Percentiles rank a stretch among this genome's conserved stretches.
phyloP scores from a whole-genome alignment of 2,888 invertebrate species.

The Muscina levida region DNA sequence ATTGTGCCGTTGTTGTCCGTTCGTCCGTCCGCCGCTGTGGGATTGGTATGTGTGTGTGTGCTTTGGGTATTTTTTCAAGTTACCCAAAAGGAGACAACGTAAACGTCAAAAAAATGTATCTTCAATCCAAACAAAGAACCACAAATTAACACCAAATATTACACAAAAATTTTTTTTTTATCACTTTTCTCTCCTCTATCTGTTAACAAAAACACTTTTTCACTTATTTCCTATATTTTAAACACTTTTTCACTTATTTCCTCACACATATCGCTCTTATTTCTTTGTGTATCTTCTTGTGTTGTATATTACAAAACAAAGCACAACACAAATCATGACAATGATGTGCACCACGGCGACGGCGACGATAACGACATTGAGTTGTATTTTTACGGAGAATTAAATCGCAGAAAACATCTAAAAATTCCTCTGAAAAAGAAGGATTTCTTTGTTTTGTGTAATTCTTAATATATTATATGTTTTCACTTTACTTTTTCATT shows the following conservation, averaged over 20 bases:
- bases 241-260: conserved; percentile 16
- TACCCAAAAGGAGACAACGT: conserved; percentile 55
- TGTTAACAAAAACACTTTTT: neutral
- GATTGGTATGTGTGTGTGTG: neutral
- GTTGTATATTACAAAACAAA: neutral
- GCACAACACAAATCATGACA: neutral
- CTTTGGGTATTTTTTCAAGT: neutral
- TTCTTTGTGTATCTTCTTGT: conserved; percentile 3
- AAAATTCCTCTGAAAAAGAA: no score
- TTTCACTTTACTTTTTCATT: conserved; percentile 31
- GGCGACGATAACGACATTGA: no score
- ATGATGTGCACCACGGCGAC: no score
- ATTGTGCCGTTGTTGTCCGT: conserved; percentile 28
- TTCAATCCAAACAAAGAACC: conserved; percentile 57
- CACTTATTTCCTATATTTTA: conserved; percentile 2
- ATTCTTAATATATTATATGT: conserved; percentile 8
- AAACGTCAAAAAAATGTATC: conserved; percentile 51
- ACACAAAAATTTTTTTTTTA: conserved; percentile 38
- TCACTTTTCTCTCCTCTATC: neutral
- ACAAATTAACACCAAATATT: conserved; percentile 34
- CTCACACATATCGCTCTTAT: no score
- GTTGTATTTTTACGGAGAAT: conserved; percentile 9
- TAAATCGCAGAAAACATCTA: no score
- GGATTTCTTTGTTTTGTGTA: neutral
- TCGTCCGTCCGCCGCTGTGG: conserved; percentile 28